A percentile compares a stretch with the other conserved stretches of the same genome.
phyloP scores from a whole-genome alignment of 2,113 vertebrate species.

The Gnathochromis pfefferi region DNA sequence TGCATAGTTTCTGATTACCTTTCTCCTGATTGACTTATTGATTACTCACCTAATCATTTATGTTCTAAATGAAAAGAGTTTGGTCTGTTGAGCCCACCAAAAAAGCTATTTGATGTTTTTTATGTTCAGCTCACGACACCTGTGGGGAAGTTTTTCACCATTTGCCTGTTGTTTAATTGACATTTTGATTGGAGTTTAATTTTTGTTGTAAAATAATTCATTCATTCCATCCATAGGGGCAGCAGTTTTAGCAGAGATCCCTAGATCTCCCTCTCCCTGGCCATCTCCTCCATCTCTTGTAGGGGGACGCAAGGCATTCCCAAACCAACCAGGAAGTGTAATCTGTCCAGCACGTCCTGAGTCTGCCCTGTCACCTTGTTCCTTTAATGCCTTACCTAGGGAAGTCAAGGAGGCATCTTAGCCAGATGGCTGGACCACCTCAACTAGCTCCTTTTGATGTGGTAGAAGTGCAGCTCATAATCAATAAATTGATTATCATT shows the following conservation, averaged over 20 bases:
- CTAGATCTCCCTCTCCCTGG: background rate
- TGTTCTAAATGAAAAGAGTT: background rate
- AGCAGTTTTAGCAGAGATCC: background rate
- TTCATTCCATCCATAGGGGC: background rate
- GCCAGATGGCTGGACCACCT: background rate
- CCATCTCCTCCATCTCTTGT: background rate
- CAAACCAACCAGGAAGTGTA: background rate
- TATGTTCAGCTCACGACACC: background rate
- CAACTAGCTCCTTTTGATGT: background rate
- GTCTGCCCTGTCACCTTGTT: background rate
- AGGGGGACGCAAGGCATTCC: accelerated
- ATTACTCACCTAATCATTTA: background rate
- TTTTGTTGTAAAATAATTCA: background rate
- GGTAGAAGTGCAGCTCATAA: background rate
- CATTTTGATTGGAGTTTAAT: background rate
- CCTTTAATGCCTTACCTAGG: background rate
- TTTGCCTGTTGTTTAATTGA: background rate
- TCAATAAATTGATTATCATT: background rate
- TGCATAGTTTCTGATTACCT: background rate
- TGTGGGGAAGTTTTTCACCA: background rate
- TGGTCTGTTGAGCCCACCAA: background rate
- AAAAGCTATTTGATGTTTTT: background rate
- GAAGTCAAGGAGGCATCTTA: background rate
- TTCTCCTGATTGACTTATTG: background rate
- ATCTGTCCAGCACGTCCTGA: background rate